These are phyloP conservation scores for Corythornis leucogaster DNA, from an alignment of 2,797 vertebrate genomes.

Conservation along the genomic window DNA sequence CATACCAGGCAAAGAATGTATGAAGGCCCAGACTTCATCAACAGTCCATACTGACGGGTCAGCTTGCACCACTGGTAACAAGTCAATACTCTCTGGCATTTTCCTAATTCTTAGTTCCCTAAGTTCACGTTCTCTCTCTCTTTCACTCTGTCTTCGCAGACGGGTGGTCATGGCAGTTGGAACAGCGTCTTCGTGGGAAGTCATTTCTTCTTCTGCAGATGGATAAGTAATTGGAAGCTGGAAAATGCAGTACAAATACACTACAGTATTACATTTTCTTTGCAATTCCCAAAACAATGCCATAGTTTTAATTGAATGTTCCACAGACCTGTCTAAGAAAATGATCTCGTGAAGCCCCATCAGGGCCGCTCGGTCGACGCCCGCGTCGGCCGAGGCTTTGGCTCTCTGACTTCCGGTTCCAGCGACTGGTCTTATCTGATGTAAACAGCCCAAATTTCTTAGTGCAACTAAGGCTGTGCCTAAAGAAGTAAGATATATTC, in stretches of 20 bases:
- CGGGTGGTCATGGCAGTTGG: conserved; percentile 88
- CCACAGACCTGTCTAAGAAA: conserved; percentile 89
- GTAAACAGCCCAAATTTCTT: conserved; percentile 92
- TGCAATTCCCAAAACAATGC: conserved; percentile 61
- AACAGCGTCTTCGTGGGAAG: conserved; percentile 81
- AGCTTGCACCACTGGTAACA: conserved; percentile 78
- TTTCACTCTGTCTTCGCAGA: conserved; percentile 85
- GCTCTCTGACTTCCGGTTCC: conserved; percentile 84
- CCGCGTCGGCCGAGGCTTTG: conserved; percentile 85
- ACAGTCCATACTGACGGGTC: conserved; percentile 92
- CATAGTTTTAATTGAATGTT: conserved; percentile 71
- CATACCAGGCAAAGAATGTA: conserved; percentile 92
- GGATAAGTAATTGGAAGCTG: conserved; percentile 85
- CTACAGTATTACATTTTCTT: conserved; percentile 76
- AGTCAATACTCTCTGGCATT: conserved; percentile 80
- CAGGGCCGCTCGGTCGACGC: conserved; percentile 86
- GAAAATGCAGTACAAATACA: conserved; percentile 79
- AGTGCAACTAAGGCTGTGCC: conserved; percentile 93
- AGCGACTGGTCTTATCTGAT: conserved; percentile 82
- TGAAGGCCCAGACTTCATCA: conserved; percentile 94
- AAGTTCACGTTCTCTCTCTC: conserved; percentile 82
- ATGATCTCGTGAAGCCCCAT: conserved; percentile 86
- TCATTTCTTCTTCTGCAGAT: conserved; percentile 82
- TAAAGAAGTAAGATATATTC: conserved; percentile 72
- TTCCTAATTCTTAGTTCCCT: conserved; percentile 84